phyloP scores from a whole-genome alignment of 2,888 invertebrate genomes.

The Heteromyza rotundicornis region DNA sequence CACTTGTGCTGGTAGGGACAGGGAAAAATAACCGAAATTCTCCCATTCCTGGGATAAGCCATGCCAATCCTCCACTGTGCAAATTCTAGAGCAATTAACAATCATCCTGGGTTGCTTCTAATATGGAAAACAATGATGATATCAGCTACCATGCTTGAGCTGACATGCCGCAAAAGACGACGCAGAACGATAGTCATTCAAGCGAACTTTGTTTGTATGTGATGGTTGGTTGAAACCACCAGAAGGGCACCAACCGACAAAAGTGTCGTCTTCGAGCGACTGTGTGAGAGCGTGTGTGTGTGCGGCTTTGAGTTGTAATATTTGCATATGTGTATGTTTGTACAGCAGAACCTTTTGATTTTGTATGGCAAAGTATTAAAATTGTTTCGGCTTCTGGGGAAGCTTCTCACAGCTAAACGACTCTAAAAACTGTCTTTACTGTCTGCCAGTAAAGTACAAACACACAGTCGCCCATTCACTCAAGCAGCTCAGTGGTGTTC shows the following conservation, averaged over 20 bases:
- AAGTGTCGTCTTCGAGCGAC: too few species aligned
- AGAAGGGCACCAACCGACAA: too few species aligned
- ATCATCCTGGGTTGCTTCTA: conserved; percentile 18
- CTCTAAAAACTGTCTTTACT: too few species aligned
- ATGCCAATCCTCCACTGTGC: conserved; percentile 1
- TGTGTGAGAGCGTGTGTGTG: too few species aligned
- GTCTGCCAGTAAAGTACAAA: too few species aligned
- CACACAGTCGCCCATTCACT: not conserved
- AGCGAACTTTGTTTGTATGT: not conserved
- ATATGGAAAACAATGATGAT: conserved; percentile 14
- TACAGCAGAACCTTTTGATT: too few species aligned
- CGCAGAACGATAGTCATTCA: not conserved
- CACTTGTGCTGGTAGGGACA: not conserved
- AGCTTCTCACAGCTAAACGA: too few species aligned
- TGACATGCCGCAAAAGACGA: not conserved
- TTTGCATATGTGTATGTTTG: too few species aligned
- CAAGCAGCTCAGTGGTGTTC: not conserved
- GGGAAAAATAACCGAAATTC: not conserved
- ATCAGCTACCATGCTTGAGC: not conserved
- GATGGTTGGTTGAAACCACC: too few species aligned
- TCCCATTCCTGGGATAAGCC: not conserved
- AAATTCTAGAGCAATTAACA: conserved; percentile 28
- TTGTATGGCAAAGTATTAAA: too few species aligned
- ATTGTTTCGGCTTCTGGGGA: too few species aligned
- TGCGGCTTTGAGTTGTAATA: too few species aligned